phyloP scores from a whole-genome alignment of 2,888 invertebrate species.

The Lysandra coridon region DNA sequence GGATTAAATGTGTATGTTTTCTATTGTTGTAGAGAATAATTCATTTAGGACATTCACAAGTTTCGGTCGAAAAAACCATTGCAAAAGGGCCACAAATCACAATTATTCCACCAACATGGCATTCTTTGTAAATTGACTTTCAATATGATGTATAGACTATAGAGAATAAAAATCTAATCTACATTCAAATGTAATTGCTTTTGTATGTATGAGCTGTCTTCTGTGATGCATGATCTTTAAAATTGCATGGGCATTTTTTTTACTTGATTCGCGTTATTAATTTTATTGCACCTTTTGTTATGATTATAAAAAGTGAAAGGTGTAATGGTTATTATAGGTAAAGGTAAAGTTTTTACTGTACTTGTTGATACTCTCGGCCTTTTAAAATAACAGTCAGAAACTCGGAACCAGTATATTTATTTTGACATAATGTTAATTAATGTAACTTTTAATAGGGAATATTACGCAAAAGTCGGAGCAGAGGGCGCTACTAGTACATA shows the following conservation, averaged over 20 bases:
- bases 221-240: conserved; percentile 25
- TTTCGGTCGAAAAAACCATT: background rate
- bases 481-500: no score
- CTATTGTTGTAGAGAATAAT: background rate
- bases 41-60: background rate
- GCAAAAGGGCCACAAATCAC: background rate
- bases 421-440: background rate
- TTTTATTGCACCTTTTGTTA: background rate
- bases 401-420: background rate
- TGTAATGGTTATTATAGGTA: conserved; percentile 8
- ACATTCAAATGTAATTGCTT: conserved; percentile 21
- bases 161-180: conserved; percentile 19
- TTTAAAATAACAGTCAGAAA: background rate
- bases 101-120: background rate
- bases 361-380: no score
- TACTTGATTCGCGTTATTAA: background rate
- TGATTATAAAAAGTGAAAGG: conserved; percentile 13
- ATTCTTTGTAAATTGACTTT: background rate
- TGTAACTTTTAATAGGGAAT: background rate
- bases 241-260: conserved; percentile 24
- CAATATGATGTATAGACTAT: background rate
- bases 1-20: background rate
- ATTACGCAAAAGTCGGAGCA: background rate
- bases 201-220: conserved; percentile 21
- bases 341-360: background rate